A percentile compares a stretch with the other conserved stretches of the same genome.
Evolutionary conservation across 2,797 vertebrate species (phyloP).

Genomic region (Intellagama lesueurii): DNA sequence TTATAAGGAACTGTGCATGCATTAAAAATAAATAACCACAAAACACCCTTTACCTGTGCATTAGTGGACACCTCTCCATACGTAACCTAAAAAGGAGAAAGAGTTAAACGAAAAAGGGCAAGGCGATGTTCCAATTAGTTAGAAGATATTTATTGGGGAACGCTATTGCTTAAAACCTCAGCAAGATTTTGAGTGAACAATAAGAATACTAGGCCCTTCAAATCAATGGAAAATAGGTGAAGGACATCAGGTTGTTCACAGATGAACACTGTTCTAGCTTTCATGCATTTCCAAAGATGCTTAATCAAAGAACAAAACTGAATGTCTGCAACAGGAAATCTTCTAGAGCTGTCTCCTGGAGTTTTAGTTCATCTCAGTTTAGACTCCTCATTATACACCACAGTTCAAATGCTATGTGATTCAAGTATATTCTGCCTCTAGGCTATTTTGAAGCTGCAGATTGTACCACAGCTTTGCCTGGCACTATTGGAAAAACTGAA

Average conservation of each 20-base stretch:
- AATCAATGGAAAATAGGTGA: background rate
- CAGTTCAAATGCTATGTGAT: background rate
- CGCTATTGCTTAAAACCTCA: background rate
- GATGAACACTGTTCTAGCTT: background rate
- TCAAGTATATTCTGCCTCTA: background rate
- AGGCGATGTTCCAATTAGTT: slow-evolving; percentile 6
- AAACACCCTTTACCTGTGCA: slow-evolving; percentile 34
- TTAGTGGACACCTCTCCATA: slow-evolving; percentile 28
- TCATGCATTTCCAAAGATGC: background rate
- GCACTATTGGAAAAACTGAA: slow-evolving; percentile 9
- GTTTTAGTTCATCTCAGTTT: background rate
- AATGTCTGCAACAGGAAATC: background rate
- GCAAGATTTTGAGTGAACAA: background rate
- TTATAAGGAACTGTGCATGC: slow-evolving; percentile 30
- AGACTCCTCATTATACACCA: background rate
- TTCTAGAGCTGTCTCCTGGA: background rate
- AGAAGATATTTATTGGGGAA: background rate
- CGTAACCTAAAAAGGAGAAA: slow-evolving; percentile 44
- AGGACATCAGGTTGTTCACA: background rate
- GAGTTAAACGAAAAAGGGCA: slow-evolving; percentile 44
- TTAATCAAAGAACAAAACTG: background rate
- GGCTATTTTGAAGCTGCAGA: background rate
- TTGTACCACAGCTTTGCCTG: slow-evolving; percentile 4
- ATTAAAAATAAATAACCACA: slow-evolving; percentile 32
- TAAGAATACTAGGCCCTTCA: background rate